These are phyloP conservation scores for Spheniscus humboldti DNA, from an alignment of 2,797 vertebrate species.

Conservation along the genomic window DNA sequence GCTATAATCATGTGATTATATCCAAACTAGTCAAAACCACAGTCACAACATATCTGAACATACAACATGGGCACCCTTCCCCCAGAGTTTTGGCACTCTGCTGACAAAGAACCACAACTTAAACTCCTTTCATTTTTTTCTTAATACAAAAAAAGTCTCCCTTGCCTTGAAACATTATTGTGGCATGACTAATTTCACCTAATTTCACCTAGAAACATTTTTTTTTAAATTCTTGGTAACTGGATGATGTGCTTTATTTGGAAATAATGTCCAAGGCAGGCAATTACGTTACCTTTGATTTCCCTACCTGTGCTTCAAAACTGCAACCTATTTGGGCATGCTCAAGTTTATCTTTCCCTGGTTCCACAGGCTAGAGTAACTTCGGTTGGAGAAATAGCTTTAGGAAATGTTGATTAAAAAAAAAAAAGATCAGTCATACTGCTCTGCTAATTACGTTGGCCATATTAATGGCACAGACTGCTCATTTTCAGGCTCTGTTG, in stretches of 20 bases:
- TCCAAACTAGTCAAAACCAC: background rate
- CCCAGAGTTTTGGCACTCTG: background rate
- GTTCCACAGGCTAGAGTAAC: background rate
- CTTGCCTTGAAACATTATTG: background rate
- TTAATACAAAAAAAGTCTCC: background rate
- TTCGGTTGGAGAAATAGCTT: constrained; percentile 19
- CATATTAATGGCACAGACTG: constrained; percentile 38
- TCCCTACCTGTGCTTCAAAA: background rate
- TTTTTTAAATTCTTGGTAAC: background rate
- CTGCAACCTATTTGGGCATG: background rate
- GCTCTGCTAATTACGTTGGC: constrained; percentile 49
- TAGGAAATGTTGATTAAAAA: constrained; percentile 42
- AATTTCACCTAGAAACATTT: background rate
- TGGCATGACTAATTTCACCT: background rate
- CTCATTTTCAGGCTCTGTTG: constrained; percentile 53
- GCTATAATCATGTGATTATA: background rate
- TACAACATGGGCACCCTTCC: background rate
- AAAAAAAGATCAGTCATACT: background rate
- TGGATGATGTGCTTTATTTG: background rate
- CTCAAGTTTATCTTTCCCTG: background rate
- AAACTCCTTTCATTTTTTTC: background rate
- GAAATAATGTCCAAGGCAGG: background rate
- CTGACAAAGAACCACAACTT: background rate
- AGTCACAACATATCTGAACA: background rate
- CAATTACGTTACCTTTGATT: background rate